Conservation (phyloP, 2,888 invertebrate genomes). For the Diadegma fenestrale region DNA sequence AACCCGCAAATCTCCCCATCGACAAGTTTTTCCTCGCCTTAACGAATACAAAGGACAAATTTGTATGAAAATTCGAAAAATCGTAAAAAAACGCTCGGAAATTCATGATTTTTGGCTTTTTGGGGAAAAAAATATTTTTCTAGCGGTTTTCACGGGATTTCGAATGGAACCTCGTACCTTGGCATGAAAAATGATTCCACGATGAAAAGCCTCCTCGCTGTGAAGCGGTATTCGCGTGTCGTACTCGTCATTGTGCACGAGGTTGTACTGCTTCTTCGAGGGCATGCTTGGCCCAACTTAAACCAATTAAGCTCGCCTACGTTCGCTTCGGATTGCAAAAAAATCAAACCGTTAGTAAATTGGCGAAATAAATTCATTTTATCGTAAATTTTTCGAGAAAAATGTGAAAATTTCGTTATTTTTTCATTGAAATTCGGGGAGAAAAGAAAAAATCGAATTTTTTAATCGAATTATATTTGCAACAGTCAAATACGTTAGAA, state of each 20-base stretch:
- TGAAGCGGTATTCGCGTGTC: slow-evolving; percentile 98
- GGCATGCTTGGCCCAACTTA: slow-evolving; percentile 89
- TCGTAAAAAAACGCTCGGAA: neutral
- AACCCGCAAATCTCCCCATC: neutral
- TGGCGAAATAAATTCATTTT: neutral
- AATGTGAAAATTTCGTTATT: neutral
- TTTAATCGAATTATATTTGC: neutral
- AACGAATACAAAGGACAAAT: no score
- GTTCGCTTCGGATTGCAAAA: slow-evolving; percentile 78
- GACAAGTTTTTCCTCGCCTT: neutral
- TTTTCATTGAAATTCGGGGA: neutral
- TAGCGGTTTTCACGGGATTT: neutral
- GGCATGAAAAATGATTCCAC: slow-evolving; percentile 98
- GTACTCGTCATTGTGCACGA: slow-evolving; percentile 98
- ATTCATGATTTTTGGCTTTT: neutral
- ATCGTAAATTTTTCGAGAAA: neutral
- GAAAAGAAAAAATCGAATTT: neutral
- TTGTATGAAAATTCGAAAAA: neutral
- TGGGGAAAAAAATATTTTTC: neutral
- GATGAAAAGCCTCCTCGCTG: slow-evolving; percentile 98
- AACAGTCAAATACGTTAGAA: no score
- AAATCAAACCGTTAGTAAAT: slow-evolving; percentile 5
- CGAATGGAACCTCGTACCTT: slow-evolving; percentile 90
- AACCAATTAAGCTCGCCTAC: slow-evolving; percentile 82
- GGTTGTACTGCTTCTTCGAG: slow-evolving; percentile 95